Evolutionary conservation across 2,888 invertebrate species (phyloP), one percentile per base, ranked within the genome.

Genomic region (Acrobasis repandana): DNA sequence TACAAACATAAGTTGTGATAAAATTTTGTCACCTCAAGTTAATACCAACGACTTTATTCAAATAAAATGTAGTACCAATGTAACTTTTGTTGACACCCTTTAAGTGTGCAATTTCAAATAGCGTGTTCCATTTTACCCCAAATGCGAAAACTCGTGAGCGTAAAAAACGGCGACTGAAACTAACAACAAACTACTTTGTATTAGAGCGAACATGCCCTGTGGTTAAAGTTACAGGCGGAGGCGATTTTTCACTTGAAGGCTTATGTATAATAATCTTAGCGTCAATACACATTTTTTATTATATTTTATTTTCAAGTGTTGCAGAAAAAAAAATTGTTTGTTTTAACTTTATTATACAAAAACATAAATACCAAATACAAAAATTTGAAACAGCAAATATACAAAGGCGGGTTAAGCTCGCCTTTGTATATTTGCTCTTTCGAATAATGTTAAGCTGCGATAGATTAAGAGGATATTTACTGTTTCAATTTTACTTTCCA

Each of bases 91-190:
- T 16, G 18, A 38, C 38, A 54, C 54, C 28, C 51, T 59, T n/a
- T 51, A 38, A 59, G 43, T 50, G 38, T 59, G 28, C 51, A 52
- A 20, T 57, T 15, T 20, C 48, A 49, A 52, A 52, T 34, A 52
- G 47, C 59, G 36, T 51, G 59, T 51, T 60, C 60, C 59, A 50
- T 57, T 20, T 54, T 36, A 43, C 60, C 62, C 56, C 64, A 65
- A 65, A 65, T 63, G 67, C 58, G 67, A 64, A 64, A 69, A 71
- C 67, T 70, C 67, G 61, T 59, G 64, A 63, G 62, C 65, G 67
- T 65, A 68, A 70, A 68, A 68, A 68, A 67, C 65, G 61, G 52
- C 63, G 33, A 56, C 62, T 61, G 69, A 65, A 73, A 70, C 69
- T 67, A 66, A 63, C 63, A 58, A 64, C 63, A 63, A 66, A 72